These are phyloP conservation scores for Sisyra terminalis DNA, from an alignment of 2,888 invertebrate genomes.

Conservation along the genomic window DNA sequence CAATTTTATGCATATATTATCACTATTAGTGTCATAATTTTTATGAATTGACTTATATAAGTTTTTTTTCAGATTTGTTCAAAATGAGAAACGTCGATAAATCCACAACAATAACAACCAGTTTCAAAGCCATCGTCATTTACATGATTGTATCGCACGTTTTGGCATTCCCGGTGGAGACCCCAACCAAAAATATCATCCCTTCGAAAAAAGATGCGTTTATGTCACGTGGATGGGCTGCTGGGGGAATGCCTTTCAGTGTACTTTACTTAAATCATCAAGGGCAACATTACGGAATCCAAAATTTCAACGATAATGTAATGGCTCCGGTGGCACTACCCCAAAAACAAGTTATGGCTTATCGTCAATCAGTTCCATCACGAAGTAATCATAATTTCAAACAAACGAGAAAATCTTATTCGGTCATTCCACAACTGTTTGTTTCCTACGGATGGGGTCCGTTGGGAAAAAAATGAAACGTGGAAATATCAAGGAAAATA, in stretches of 20 bases:
- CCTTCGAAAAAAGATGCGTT: conserved; percentile 26
- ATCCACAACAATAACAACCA: background rate
- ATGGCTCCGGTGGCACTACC: conserved; percentile 10
- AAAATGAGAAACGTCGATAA: background rate
- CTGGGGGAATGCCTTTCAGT: conserved; percentile 33
- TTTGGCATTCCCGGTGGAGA: background rate
- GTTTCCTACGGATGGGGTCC: conserved; percentile 36
- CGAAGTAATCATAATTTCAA: too few species aligned
- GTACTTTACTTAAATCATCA: conserved; percentile 29
- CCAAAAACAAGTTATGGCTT: background rate
- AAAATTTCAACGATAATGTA: conserved; percentile 1
- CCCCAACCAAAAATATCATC: background rate
- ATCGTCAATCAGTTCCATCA: conserved; percentile 8
- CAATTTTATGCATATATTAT: too few species aligned
- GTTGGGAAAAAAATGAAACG: conserved; percentile 23
- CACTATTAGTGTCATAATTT: too few species aligned
- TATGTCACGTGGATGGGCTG: conserved; percentile 32
- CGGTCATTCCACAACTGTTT: conserved; percentile 32
- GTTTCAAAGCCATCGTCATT: background rate
- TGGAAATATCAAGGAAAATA: background rate
- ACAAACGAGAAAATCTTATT: conserved; percentile 19
- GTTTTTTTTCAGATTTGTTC: too few species aligned
- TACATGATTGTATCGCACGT: background rate
- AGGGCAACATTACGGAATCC: conserved; percentile 1
- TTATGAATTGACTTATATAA: too few species aligned